Conservation (phyloP, 1,140 invertebrate species). For the Euwallacea fornicatus region DNA sequence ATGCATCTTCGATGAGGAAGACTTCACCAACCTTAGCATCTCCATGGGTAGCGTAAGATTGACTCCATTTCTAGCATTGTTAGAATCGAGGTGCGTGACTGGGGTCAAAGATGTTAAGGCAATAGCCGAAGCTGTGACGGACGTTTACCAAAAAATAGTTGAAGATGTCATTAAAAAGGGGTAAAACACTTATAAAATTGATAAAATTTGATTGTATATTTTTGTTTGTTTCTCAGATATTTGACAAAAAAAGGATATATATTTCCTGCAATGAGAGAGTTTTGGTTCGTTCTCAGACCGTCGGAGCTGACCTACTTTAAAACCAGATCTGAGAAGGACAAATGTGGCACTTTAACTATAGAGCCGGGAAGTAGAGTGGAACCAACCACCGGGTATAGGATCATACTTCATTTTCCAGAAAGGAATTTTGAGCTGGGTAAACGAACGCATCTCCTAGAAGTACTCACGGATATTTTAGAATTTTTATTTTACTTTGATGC, state of each 20-base stretch:
- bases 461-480: constrained; percentile 7
- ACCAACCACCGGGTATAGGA: constrained; percentile 55
- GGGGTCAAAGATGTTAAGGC: constrained; percentile 63
- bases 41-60: constrained; percentile 67
- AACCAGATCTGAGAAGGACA: constrained; percentile 69
- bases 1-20: constrained; percentile 65
- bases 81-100: constrained; percentile 70
- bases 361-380: constrained; percentile 69
- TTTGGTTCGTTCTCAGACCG: constrained; percentile 78
- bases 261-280: constrained; percentile 73
- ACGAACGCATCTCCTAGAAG: not conserved
- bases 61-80: constrained; percentile 68
- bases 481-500: not conserved
- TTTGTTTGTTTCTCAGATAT: constrained; percentile 25
- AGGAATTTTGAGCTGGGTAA: constrained; percentile 65
- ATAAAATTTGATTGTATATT: not conserved
- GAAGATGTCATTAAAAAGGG: constrained; percentile 84
- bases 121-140: constrained; percentile 70
- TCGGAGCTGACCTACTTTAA: constrained; percentile 75
- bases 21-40: constrained; percentile 65
- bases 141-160: constrained; percentile 75
- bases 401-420: constrained; percentile 66
- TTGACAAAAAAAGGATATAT: constrained; percentile 74
- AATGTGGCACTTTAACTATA: constrained; percentile 67
- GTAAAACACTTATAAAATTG: constrained; percentile 46